Evolutionary conservation across 2,888 invertebrate genomes (phyloP).

Genomic region (Phymatocera aterrima): DNA sequence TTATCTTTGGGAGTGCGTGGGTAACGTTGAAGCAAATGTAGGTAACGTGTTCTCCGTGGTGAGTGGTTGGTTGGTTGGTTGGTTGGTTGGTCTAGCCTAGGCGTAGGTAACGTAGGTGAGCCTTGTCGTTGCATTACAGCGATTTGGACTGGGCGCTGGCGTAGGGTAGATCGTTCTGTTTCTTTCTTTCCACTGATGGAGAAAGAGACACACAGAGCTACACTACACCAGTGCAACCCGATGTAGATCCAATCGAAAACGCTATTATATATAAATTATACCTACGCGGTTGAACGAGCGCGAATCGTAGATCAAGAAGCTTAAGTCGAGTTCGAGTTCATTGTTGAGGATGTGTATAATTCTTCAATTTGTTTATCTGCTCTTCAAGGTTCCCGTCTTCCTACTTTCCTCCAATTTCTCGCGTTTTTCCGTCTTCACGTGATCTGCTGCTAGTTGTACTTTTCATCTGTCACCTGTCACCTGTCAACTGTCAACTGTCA

Average conservation of each 20-base stretch:
- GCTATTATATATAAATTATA: no score
- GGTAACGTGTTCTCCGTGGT: constrained; percentile 32
- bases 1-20: constrained; percentile 24
- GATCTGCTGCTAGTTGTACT: no score
- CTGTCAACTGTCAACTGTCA: no score
- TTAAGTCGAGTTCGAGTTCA: constrained; percentile 3
- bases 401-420: background rate
- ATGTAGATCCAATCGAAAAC: no score
- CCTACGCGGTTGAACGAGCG: constrained; percentile 3
- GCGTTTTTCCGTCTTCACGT: no score
- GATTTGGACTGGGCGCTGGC: background rate
- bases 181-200: no score
- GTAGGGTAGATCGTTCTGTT: no score
- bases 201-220: no score
- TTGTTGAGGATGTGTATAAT: no score
- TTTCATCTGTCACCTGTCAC: no score
- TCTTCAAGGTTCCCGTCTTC: background rate
- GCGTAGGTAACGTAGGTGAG: constrained; percentile 41
- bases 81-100: constrained; percentile 25
- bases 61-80: background rate
- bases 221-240: no score
- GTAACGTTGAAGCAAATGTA: constrained; percentile 33
- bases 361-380: no score
- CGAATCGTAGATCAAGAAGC: constrained; percentile 22
- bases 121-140: constrained; percentile 15